A percentile compares a stretch with the other conserved stretches of the same genome.
These are phyloP conservation scores for Cephus pulcher DNA, from an alignment of 2,888 invertebrate species.

Conservation along the genomic window DNA sequence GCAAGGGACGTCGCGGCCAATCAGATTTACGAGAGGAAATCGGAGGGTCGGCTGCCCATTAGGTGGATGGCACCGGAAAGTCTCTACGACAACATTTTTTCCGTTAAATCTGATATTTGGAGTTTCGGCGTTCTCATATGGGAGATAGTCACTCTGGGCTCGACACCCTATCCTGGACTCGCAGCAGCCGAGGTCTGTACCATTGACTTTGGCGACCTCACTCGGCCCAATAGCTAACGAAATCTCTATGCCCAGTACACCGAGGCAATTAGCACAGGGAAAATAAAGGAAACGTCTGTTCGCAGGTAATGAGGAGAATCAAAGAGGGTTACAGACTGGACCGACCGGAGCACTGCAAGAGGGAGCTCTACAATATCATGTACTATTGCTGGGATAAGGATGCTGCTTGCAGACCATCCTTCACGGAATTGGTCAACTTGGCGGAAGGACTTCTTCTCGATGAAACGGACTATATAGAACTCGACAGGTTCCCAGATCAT, in stretches of 20 bases:
- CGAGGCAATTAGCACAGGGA: too few species aligned
- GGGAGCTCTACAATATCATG: conserved; percentile 95
- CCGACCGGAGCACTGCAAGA: conserved; percentile 92
- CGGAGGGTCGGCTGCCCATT: conserved; percentile 76
- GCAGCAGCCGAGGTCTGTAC: conserved; percentile 85
- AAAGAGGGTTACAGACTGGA: conserved; percentile 90
- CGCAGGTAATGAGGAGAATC: conserved; percentile 76
- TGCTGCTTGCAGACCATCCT: conserved; percentile 84
- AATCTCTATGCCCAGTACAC: too few species aligned
- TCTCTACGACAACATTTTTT: conserved; percentile 93
- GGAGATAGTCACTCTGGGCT: conserved; percentile 96
- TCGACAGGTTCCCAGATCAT: conserved; percentile 92
- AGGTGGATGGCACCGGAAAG: conserved; percentile 98
- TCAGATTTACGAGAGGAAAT: conserved; percentile 90
- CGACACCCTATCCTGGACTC: conserved; percentile 94
- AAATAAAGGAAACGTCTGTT: conserved; percentile 16
- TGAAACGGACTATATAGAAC: conserved; percentile 93
- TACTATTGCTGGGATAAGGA: conserved; percentile 95
- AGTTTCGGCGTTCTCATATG: conserved; percentile 94
- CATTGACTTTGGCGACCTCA: not conserved
- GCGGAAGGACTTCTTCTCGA: conserved; percentile 87
- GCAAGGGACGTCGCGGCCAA: conserved; percentile 89
- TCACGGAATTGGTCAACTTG: conserved; percentile 83
- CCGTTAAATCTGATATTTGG: conserved; percentile 95
- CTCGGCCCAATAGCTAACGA: not conserved